These are phyloP conservation scores for Hydrolagus affinis DNA, from an alignment of 2,113 vertebrate genomes.

Conservation along the genomic window DNA sequence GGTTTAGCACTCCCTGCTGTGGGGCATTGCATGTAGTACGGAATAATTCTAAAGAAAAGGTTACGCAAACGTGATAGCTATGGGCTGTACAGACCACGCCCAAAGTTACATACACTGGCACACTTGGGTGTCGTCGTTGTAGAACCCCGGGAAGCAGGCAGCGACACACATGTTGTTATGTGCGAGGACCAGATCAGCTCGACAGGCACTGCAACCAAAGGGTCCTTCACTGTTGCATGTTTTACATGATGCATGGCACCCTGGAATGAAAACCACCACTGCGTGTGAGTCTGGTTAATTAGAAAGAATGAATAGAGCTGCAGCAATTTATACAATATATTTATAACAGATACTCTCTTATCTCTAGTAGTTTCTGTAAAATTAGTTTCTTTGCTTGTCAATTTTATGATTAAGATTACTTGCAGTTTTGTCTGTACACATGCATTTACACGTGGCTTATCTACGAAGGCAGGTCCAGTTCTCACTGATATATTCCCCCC, in stretches of 20 bases:
- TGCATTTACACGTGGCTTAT: no score
- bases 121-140: conserved; percentile 49
- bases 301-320: background rate
- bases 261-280: conserved; percentile 47
- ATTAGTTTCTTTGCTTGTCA: no score
- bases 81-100: background rate
- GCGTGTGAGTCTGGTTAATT: background rate
- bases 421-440: background rate
- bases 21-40: background rate
- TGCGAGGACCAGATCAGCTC: conserved; percentile 50
- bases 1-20: no score
- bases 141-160: conserved; percentile 65
- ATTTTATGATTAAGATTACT: no score
- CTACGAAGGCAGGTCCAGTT: no score
- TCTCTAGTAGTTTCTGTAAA: no score
- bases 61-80: background rate
- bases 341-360: no score
- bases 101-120: conserved; percentile 64
- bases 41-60: background rate
- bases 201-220: conserved; percentile 70
- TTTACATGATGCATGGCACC: conserved; percentile 74
- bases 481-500: no score
- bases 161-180: conserved; percentile 59
- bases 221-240: conserved; percentile 61
- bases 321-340: no score